Percentiles rank a stretch among this genome's conserved stretches.
Conservation (phyloP, 2,888 invertebrate genomes). For the Spilarctia lutea region DNA sequence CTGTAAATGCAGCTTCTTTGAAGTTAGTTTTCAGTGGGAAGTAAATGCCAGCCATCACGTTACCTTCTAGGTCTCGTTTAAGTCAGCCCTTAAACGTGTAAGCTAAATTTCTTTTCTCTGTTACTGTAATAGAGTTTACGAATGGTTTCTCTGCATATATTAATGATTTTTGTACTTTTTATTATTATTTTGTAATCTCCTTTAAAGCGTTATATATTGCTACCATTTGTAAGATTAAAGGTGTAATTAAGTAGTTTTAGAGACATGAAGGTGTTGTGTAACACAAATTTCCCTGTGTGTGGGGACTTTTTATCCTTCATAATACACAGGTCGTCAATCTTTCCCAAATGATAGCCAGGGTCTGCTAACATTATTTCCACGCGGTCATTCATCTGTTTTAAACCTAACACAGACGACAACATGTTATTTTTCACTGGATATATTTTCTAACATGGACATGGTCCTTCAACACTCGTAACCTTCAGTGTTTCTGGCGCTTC, state of each 20-base stretch:
- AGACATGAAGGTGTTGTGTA: constrained; percentile 60
- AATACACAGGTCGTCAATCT: too few species aligned
- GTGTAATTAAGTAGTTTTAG: constrained; percentile 92
- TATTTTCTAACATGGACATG: constrained; percentile 80
- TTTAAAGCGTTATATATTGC: too few species aligned
- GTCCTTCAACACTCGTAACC: too few species aligned
- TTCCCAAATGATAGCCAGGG: too few species aligned
- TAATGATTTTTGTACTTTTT: constrained; percentile 89
- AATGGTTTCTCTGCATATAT: constrained; percentile 92
- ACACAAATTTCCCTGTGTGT: constrained; percentile 96
- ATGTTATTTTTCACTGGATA: constrained; percentile 94
- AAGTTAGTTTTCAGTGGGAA: constrained; percentile 89
- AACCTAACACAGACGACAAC: constrained; percentile 92
- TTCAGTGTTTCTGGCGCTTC: constrained; percentile 76
- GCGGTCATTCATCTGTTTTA: constrained; percentile 89
- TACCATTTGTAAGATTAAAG: constrained; percentile 87
- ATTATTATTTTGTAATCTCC: constrained; percentile 87
- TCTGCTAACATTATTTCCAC: constrained; percentile 93
- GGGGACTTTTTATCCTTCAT: too few species aligned
- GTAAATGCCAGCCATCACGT: constrained; percentile 93
- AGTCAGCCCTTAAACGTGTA: constrained; percentile 93
- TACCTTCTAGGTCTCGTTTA: constrained; percentile 93
- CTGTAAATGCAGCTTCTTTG: too few species aligned
- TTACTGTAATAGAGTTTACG: constrained; percentile 92
- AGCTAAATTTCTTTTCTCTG: constrained; percentile 94